phyloP scores from a whole-genome alignment of 2,888 invertebrate genomes.

The Barypeithes pellucidus region DNA sequence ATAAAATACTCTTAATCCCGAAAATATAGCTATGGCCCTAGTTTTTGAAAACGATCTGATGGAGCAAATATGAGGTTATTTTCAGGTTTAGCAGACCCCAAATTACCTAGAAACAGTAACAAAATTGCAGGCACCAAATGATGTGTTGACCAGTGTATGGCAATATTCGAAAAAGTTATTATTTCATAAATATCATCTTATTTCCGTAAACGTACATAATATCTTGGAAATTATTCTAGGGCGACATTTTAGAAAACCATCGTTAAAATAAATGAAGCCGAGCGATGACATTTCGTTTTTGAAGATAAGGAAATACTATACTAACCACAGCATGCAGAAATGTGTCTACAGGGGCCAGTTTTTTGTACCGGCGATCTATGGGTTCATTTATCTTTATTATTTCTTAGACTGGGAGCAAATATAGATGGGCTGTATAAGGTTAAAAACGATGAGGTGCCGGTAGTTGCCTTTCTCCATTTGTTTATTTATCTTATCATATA shows the following conservation, averaged over 20 bases:
- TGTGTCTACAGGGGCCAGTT: constrained; percentile 12
- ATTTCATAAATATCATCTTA: constrained; percentile 25
- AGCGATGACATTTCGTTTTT: constrained; percentile 26
- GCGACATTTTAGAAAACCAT: constrained; percentile 34
- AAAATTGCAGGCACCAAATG: no score
- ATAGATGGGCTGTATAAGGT: neutral
- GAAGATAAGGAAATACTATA: constrained; percentile 25
- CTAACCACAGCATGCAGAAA: constrained; percentile 17
- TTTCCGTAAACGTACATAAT: constrained; percentile 25
- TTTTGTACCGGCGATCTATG: neutral
- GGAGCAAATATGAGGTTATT: no score
- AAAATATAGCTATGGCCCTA: no score
- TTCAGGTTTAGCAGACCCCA: no score
- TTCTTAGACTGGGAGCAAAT: constrained; percentile 24
- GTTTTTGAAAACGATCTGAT: no score
- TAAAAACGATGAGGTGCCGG: neutral
- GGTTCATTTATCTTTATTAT: constrained; percentile 13
- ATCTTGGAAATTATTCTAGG: constrained; percentile 28
- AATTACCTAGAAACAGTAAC: no score
- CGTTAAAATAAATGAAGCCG: constrained; percentile 31
- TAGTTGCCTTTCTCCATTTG: neutral
- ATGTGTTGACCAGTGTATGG: no score
- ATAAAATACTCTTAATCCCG: no score
- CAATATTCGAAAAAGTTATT: no score
- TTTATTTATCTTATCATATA: neutral